Percentiles rank a stretch among this genome's conserved stretches.
These are phyloP conservation scores for Sycophila texana DNA, from an alignment of 2,888 invertebrate species.

Conservation along the genomic window DNA sequence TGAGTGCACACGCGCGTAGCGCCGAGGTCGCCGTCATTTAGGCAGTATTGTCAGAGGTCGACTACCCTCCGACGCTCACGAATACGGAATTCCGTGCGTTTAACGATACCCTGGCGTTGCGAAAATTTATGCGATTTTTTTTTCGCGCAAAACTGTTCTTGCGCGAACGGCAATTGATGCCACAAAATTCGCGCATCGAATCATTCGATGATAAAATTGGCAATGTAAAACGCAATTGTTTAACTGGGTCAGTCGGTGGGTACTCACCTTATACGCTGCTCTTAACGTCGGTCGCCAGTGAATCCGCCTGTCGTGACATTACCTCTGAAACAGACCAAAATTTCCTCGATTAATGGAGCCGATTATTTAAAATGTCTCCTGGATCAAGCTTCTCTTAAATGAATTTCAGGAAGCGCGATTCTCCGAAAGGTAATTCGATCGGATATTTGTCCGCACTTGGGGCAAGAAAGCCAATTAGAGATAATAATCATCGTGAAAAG, in stretches of 20 bases:
- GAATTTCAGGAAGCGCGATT: too few relatives aligned
- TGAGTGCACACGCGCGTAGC: slow-evolving; percentile 24
- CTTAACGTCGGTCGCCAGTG: slow-evolving; percentile 58
- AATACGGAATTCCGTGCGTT: slow-evolving; percentile 69
- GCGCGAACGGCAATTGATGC: too few relatives aligned
- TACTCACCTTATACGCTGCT: slow-evolving; percentile 58
- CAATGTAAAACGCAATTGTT: background rate
- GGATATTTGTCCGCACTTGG: background rate
- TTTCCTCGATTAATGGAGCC: background rate
- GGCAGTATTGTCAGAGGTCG: slow-evolving; percentile 71
- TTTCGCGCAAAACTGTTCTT: background rate
- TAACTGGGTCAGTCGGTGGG: background rate
- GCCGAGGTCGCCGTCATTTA: slow-evolving; percentile 69
- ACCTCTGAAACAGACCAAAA: slow-evolving; percentile 40
- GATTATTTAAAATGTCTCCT: background rate
- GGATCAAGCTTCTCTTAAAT: background rate
- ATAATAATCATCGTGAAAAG: slow-evolving; percentile 36
- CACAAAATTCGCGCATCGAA: background rate
- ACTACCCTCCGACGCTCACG: slow-evolving; percentile 67
- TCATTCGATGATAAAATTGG: background rate
- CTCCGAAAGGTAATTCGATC: background rate
- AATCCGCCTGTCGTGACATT: slow-evolving; percentile 59
- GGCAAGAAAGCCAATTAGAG: slow-evolving; percentile 40
- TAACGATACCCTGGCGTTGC: slow-evolving; percentile 58
- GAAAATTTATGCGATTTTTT: slow-evolving; percentile 59